Percentiles rank a stretch among this genome's conserved stretches.
These are phyloP conservation scores for Cirrhinus mrigala DNA, from an alignment of 2,797 vertebrate species.

Conservation along the genomic window DNA sequence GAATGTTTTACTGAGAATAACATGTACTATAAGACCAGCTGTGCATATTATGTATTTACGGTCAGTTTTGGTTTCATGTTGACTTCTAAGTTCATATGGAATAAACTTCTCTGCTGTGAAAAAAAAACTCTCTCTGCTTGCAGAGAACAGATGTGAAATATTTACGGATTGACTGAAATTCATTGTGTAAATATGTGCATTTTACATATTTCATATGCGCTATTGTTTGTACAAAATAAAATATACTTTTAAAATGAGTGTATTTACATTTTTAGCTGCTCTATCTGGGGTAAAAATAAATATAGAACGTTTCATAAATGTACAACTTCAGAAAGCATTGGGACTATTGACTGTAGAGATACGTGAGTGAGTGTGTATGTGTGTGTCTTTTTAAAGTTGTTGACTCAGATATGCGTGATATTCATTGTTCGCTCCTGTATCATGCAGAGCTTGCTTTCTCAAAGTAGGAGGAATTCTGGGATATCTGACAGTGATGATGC, in stretches of 20 bases:
- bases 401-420: constrained; percentile 10
- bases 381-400: constrained; percentile 1
- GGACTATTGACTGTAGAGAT: constrained; percentile 20
- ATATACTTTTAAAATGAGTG: constrained; percentile 35
- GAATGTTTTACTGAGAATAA: not conserved
- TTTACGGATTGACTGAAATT: not conserved
- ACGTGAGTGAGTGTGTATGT: not conserved
- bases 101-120: not conserved
- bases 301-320: not conserved
- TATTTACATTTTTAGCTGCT: constrained; percentile 1
- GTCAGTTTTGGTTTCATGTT: constrained; percentile 19
- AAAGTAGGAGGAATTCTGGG: constrained; percentile 32
- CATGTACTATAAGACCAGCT: constrained; percentile 1
- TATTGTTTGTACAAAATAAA: constrained; percentile 46
- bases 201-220: constrained; percentile 31
- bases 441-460: not conserved
- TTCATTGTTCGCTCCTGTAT: constrained; percentile 2
- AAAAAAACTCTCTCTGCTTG: not conserved
- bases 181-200: constrained; percentile 38
- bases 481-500: constrained; percentile 35
- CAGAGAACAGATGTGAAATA: constrained; percentile 15
- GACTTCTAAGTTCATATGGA: constrained; percentile 3
- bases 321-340: not conserved
- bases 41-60: not conserved
- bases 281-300: not conserved